Percentiles rank a stretch among this genome's conserved stretches.
phyloP scores from a whole-genome alignment of 1,140 invertebrate genomes.

The Drosophila micromelanica region DNA sequence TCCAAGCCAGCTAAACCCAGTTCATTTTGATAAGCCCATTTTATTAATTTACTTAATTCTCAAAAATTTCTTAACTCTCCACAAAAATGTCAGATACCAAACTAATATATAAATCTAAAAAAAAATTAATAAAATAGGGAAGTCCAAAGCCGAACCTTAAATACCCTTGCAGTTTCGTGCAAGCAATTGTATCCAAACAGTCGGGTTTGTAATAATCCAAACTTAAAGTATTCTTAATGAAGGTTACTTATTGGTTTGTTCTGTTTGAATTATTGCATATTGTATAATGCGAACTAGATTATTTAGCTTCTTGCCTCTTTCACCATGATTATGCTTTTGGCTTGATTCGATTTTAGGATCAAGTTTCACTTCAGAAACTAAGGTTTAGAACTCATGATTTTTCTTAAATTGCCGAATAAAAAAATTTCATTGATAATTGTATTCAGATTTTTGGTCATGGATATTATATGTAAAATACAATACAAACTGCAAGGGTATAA shows the following conservation, averaged over 20 bases:
- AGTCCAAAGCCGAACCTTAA: not conserved
- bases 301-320: no score
- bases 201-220: no score
- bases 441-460: not conserved
- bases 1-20: constrained; percentile 14
- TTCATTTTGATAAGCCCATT: constrained; percentile 10
- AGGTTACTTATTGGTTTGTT: no score
- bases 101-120: constrained; percentile 48
- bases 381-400: no score
- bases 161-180: not conserved
- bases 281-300: no score
- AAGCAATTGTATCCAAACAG: not conserved
- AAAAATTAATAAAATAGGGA: not conserved
- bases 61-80: not conserved
- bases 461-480: not conserved
- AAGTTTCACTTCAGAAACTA: no score
- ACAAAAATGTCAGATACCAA: not conserved
- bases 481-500: constrained; percentile 8
- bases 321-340: no score
- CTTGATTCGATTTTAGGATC: no score
- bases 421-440: not conserved
- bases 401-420: not conserved
- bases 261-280: no score
- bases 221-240: no score
- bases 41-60: constrained; percentile 4